Percentiles rank a stretch among this genome's conserved stretches.
phyloP scores from a whole-genome alignment of 2,888 invertebrate genomes.

The Oscheius onirici region DNA sequence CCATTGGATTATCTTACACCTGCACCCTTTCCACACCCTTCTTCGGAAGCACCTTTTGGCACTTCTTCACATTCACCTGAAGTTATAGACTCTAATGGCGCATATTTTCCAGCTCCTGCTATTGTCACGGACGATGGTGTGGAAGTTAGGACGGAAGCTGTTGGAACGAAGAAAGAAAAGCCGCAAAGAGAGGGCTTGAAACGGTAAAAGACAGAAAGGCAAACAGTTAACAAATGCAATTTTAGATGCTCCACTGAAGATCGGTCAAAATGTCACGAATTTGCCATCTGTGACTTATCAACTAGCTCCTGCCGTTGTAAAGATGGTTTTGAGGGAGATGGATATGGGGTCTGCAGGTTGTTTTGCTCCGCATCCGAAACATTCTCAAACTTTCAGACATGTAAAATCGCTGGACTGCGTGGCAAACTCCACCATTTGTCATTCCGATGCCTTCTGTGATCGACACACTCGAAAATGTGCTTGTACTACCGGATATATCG shows the following conservation, averaged over 20 bases:
- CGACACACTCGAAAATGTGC: conserved; percentile 46
- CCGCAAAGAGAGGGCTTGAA: background rate
- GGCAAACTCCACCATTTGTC: conserved; percentile 56
- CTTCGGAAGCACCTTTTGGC: background rate
- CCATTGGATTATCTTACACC: background rate
- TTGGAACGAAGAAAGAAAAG: background rate
- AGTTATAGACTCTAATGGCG: background rate
- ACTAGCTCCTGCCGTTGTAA: conserved; percentile 55
- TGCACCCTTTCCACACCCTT: background rate
- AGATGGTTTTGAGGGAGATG: conserved; percentile 63
- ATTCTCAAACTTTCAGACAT: conserved; percentile 32
- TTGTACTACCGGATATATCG: conserved; percentile 61
- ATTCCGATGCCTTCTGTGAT: conserved; percentile 58
- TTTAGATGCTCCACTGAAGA: conserved; percentile 32
- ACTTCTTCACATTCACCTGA: conserved; percentile 17
- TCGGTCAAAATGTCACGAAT: conserved; percentile 51
- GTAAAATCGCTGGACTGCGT: conserved; percentile 52
- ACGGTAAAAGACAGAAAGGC: background rate
- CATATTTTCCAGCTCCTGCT: conserved; percentile 3
- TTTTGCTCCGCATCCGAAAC: background rate
- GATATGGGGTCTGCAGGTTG: conserved; percentile 54
- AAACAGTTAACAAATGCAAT: background rate
- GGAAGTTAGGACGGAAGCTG: conserved; percentile 6
- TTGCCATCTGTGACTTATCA: conserved; percentile 58
- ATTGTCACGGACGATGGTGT: conserved; percentile 21